These are phyloP conservation scores for Myodes glareolus DNA, from an alignment of 2,113 vertebrate species.

Conservation along the genomic window DNA sequence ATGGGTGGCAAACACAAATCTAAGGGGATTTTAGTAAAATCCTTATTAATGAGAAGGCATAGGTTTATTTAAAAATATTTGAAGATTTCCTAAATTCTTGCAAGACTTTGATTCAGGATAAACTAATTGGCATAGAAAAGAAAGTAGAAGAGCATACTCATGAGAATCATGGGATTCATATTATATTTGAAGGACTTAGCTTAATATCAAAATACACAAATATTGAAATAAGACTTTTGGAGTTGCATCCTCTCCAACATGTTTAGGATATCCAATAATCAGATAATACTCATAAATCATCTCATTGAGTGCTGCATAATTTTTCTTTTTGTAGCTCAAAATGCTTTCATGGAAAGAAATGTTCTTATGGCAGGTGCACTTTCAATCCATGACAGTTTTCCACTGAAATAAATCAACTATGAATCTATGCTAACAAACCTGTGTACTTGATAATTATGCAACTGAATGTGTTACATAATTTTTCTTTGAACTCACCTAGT, in stretches of 20 bases:
- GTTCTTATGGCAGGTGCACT: neutral
- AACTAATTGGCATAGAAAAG: neutral
- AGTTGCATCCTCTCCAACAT: neutral
- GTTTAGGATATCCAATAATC: neutral
- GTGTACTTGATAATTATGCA: neutral
- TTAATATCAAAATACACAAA: conserved; percentile 13
- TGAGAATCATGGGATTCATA: neutral
- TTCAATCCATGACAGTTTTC: conserved; percentile 17
- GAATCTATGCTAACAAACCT: neutral
- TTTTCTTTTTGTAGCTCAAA: neutral
- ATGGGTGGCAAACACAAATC: neutral
- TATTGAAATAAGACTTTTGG: conserved; percentile 10
- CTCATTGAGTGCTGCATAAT: neutral
- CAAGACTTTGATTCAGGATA: neutral
- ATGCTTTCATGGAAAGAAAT: neutral
- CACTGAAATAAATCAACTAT: neutral
- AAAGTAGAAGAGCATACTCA: neutral
- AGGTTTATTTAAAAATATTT: neutral
- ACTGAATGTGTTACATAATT: neutral
- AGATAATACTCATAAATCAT: conserved; percentile 46
- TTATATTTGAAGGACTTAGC: conserved; percentile 7
- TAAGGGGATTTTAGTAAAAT: conserved; percentile 15
- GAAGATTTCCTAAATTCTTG: neutral
- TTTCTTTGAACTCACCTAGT: neutral
- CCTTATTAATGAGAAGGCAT: neutral